Evolutionary conservation across 2,113 vertebrate species (phyloP).

Genomic region (Lycaon pictus): DNA sequence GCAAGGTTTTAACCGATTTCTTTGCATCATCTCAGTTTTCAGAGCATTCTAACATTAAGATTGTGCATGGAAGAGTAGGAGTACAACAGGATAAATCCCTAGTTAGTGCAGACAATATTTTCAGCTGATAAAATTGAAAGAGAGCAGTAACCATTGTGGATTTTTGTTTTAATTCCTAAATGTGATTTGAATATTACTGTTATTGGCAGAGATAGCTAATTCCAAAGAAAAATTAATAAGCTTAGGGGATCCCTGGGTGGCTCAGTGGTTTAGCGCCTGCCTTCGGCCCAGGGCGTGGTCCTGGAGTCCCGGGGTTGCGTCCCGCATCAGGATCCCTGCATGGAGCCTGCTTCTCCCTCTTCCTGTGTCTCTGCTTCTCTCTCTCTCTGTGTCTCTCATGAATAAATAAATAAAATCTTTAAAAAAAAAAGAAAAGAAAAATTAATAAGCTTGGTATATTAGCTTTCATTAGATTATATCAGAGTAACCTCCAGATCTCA

Average conservation of each 20-base stretch:
- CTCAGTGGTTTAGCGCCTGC: no score
- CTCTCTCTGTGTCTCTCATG: no score
- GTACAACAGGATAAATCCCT: neutral
- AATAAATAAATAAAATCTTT: no score
- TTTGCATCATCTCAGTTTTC: constrained; percentile 23
- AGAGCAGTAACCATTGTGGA: neutral
- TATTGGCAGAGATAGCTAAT: neutral
- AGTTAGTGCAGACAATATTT: neutral
- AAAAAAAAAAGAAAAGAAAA: neutral
- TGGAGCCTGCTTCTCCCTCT: no score
- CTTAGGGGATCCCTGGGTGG: no score
- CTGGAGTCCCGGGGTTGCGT: no score
- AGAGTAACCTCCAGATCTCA: neutral
- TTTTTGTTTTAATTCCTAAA: constrained; percentile 30
- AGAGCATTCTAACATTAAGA: neutral
- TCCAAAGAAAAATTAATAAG: neutral
- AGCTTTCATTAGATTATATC: neutral
- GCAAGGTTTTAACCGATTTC: constrained; percentile 45
- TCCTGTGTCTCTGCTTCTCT: no score
- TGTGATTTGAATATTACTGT: neutral
- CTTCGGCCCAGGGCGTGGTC: no score
- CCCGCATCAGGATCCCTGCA: no score
- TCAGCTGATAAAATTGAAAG: neutral
- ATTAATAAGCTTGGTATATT: neutral
- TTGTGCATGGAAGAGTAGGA: neutral